Percentiles rank a stretch among this genome's conserved stretches.
These are phyloP conservation scores for Galaxias olidus DNA, from an alignment of 2,797 vertebrate species.

Conservation along the genomic window DNA sequence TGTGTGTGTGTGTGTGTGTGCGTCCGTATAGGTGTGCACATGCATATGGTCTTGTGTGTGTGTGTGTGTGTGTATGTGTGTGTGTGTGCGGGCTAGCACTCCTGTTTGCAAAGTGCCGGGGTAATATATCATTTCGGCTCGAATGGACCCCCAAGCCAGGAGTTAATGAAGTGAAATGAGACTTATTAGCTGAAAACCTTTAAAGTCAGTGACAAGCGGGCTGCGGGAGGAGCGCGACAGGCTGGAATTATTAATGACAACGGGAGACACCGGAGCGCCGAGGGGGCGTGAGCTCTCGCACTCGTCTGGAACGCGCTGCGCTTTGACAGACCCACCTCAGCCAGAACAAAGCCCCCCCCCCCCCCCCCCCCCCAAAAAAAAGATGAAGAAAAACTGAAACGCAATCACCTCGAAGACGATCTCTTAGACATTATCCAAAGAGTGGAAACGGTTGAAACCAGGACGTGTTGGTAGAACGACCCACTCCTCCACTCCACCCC, in stretches of 20 bases:
- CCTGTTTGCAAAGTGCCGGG: conserved; percentile 26
- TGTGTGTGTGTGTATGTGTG: conserved; percentile 38
- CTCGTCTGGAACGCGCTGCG: conserved; percentile 8
- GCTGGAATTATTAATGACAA: conserved; percentile 59
- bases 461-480: no score
- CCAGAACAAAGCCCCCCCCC: conserved; percentile 21
- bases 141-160: conserved; percentile 74
- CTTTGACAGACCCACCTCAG: conserved; percentile 7
- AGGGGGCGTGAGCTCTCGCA: conserved; percentile 21
- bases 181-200: conserved; percentile 77
- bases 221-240: conserved; percentile 45
- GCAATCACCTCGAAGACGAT: neutral
- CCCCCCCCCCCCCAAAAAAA: no score
- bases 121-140: conserved; percentile 76
- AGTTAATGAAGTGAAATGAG: conserved; percentile 84
- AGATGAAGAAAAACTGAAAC: neutral
- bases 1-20: conserved; percentile 9
- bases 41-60: neutral
- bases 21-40: neutral
- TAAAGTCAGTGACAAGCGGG: conserved; percentile 67
- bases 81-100: conserved; percentile 25
- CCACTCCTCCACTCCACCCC: neutral
- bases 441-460: neutral
- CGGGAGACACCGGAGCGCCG: conserved; percentile 37
- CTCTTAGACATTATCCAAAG: neutral